Base-by-base conservation (phyloP, 2,888 invertebrate genomes). In the Xanthia icteritia region DNA sequence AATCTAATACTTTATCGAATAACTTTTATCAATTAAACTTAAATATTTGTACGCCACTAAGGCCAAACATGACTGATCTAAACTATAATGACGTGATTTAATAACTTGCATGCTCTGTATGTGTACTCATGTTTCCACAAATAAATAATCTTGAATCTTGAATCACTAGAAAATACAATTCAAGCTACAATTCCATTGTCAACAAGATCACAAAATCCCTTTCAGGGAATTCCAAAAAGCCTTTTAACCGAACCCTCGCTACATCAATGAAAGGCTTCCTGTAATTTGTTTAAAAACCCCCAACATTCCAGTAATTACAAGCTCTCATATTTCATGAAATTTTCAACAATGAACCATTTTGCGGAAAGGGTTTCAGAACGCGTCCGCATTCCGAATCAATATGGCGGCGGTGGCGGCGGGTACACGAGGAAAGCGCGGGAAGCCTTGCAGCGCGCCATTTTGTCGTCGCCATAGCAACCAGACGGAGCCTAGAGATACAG, bases 391-490 rank as follows among this genome's bases (percentile, higher is more conserved):
- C 58, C 75, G 82, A 92, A 94, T 94, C 94, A 91, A 94, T 94
- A 92, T 75, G 88, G 91, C 90, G 89, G 90, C 91, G 90, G 31
- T 2, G 91, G 23, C 23, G 89, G 88, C 89, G 90, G 87, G 87
- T 86, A 88, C 36, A 77, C 82, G 75, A 82, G 82, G 91, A 94
- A 93, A 94, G 89, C 93, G 94, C 94, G 94, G 93, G 93, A 94
- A 93, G 89, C 85, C 83, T 75, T 77, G 51, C 48, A 82, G 76
- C 71, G 66, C 91, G 93, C 93, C 93, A 94, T 94, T 86, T 93
- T 92, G 89, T 77, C 84, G 92, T 94, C 87, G 88, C 88, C 85
- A 93, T 93, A 88, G 87, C 78, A 88, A 94, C 92, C 72, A 84
- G 82, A 82, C 82, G 54, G 71, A 79, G 68, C 65, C 83, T 85